phyloP scores from a whole-genome alignment of 2,888 invertebrate genomes.

The Dicycla oo region DNA sequence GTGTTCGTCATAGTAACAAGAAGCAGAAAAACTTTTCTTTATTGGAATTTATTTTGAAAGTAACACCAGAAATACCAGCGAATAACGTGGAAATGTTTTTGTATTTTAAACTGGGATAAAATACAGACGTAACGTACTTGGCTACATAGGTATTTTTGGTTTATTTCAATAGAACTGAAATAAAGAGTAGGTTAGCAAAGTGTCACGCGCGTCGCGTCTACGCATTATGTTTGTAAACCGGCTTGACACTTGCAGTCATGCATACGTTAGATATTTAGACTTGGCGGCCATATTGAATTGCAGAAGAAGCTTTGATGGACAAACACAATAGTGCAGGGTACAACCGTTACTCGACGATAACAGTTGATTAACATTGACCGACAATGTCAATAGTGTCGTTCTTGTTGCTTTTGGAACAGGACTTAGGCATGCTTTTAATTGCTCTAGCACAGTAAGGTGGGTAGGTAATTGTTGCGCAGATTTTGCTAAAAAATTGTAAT shows the following conservation, averaged over 20 bases:
- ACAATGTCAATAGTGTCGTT: neutral
- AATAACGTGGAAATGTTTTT: neutral
- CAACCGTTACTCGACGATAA: conserved; percentile 11
- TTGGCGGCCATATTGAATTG: conserved; percentile 33
- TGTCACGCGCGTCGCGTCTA: conserved; percentile 21
- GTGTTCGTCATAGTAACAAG: conserved; percentile 34
- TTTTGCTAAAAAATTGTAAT: neutral
- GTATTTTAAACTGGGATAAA: neutral
- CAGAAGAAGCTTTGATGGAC: conserved; percentile 26
- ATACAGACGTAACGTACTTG: neutral
- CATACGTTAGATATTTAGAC: conserved; percentile 28
- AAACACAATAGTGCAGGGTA: conserved; percentile 24
- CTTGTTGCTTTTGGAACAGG: neutral
- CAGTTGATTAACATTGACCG: conserved; percentile 25
- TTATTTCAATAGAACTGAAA: conserved; percentile 10
- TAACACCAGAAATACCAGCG: neutral
- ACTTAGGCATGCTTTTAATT: too few relatives aligned
- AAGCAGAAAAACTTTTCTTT: conserved; percentile 22
- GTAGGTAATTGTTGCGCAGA: neutral
- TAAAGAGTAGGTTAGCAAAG: conserved; percentile 14
- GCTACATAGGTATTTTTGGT: too few relatives aligned
- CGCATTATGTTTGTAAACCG: conserved; percentile 29
- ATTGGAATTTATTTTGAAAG: conserved; percentile 13
- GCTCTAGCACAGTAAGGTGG: neutral
- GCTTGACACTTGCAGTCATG: neutral